phyloP scores from a whole-genome alignment of 1,140 invertebrate genomes.

The Tribolium castaneum region DNA sequence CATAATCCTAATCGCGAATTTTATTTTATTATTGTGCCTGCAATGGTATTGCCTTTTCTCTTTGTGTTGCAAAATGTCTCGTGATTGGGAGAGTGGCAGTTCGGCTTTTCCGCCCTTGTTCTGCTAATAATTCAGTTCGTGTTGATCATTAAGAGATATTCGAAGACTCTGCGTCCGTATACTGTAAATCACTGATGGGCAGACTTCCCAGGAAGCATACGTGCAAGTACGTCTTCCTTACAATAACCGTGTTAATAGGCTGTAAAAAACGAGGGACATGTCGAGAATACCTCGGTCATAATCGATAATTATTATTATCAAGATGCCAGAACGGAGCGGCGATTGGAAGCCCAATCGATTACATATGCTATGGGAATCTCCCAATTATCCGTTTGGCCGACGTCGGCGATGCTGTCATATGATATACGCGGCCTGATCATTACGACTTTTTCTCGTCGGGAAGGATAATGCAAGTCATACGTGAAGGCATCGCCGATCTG shows the following conservation, averaged over 20 bases:
- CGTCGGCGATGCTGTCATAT: constrained; percentile 34
- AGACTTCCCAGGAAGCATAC: neutral
- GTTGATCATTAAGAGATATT: constrained; percentile 26
- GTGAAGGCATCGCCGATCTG: constrained; percentile 4
- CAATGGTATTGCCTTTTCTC: too few species aligned
- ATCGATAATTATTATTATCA: constrained; percentile 33
- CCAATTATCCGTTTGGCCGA: constrained; percentile 23
- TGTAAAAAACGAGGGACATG: constrained; percentile 5
- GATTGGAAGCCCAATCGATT: constrained; percentile 33
- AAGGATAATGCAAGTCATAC: constrained; percentile 33
- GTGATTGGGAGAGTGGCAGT: neutral
- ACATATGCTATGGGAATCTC: constrained; percentile 32
- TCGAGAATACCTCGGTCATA: constrained; percentile 20
- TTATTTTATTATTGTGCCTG: too few species aligned
- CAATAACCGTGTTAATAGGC: constrained; percentile 19
- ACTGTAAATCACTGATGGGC: constrained; percentile 12
- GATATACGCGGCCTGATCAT: constrained; percentile 20
- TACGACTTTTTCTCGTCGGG: constrained; percentile 26
- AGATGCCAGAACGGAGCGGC: constrained; percentile 1
- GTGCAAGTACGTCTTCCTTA: constrained; percentile 13
- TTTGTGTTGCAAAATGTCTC: too few species aligned
- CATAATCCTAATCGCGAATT: too few species aligned
- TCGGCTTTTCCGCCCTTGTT: neutral
- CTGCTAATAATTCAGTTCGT: constrained; percentile 8
- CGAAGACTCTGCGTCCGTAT: neutral